Percentiles rank a stretch among this genome's conserved stretches.
Evolutionary conservation across 2,797 vertebrate genomes (phyloP).

Genomic region (Anniella stebbinsi): DNA sequence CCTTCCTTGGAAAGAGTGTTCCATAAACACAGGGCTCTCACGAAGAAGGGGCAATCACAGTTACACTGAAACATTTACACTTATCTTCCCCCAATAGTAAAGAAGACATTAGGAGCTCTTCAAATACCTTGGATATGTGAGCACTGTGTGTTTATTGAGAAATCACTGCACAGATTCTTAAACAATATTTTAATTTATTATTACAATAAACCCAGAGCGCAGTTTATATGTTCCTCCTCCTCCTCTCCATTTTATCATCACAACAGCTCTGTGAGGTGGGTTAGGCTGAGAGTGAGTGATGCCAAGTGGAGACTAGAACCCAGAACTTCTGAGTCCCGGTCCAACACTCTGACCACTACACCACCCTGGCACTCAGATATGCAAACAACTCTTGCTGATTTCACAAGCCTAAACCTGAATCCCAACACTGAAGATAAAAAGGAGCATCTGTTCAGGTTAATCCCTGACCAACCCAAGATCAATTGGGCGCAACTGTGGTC

Average conservation of each 20-base stretch:
- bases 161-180: not conserved
- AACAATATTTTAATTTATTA: not conserved
- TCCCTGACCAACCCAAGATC: not conserved
- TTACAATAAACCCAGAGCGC: not conserved
- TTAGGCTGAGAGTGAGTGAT: no score
- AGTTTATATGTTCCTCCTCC: no score
- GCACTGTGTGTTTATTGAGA: not conserved
- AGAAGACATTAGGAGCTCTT: not conserved
- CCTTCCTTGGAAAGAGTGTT: no score
- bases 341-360: not conserved
- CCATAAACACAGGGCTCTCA: no score
- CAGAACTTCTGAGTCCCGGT: not conserved
- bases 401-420: not conserved
- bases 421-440: not conserved
- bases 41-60: no score
- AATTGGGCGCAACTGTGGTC: not conserved
- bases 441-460: not conserved
- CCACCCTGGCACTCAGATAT: not conserved
- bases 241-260: not conserved
- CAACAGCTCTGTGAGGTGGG: not conserved
- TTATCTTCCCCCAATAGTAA: not conserved
- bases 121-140: no score
- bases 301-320: no score
- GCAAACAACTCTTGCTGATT: not conserved
- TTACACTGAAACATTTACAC: not conserved